Percentiles rank a stretch among this genome's conserved stretches.
Conservation (phyloP, 2,888 invertebrate genomes). For the Drosophila conformis region DNA sequence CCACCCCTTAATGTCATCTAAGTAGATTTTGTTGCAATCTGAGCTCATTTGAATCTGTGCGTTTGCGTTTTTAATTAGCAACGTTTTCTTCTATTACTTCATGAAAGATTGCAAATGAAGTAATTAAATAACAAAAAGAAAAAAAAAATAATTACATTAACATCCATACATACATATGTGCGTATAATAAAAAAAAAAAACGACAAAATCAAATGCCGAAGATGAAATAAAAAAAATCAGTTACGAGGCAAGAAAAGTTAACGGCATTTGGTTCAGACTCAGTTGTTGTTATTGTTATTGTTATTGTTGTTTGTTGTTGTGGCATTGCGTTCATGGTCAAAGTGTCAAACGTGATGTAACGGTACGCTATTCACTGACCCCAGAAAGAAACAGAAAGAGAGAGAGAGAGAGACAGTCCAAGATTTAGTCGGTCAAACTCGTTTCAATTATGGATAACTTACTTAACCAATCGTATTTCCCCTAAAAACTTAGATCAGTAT, state of each 20-base stretch:
- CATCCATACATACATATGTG: neutral
- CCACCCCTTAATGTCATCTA: neutral
- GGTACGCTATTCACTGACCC: constrained; percentile 47
- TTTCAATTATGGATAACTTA: neutral
- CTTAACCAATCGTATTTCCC: neutral
- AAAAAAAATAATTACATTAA: constrained; percentile 8
- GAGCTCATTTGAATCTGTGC: constrained; percentile 55
- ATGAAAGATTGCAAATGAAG: constrained; percentile 78
- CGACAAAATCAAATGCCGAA: constrained; percentile 23
- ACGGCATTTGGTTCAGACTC: constrained; percentile 54
- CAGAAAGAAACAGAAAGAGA: neutral
- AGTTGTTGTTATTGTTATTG: neutral
- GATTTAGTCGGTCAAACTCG: neutral
- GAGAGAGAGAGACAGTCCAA: neutral
- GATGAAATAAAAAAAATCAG: constrained; percentile 39
- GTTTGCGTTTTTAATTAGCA: constrained; percentile 81
- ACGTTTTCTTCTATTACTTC: constrained; percentile 72
- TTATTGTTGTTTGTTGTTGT: constrained; percentile 24
- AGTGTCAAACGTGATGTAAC: constrained; percentile 69
- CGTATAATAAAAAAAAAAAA: constrained; percentile 11
- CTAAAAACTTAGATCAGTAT: neutral
- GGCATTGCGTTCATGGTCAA: constrained; percentile 74
- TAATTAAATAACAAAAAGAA: constrained; percentile 63
- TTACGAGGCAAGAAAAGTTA: constrained; percentile 60
- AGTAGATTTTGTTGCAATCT: constrained; percentile 45